These are phyloP conservation scores for Phyllostomus discolor DNA, from an alignment of 2,113 vertebrate genomes.

Conservation along the genomic window DNA sequence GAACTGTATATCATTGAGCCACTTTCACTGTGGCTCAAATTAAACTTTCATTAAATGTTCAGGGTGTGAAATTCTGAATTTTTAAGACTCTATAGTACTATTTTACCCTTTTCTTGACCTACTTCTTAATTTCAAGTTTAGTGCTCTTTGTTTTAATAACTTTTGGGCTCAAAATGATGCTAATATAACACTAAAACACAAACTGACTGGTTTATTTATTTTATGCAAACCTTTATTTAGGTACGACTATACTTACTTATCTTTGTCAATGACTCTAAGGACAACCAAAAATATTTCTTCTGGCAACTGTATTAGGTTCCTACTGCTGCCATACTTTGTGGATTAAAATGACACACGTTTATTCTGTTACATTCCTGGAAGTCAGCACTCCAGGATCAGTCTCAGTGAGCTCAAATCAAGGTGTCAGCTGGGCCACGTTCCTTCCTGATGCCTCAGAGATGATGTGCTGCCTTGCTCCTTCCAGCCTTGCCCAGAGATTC, in stretches of 20 bases:
- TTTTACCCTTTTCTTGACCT: not conserved
- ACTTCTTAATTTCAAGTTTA: not conserved
- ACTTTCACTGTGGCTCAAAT: not conserved
- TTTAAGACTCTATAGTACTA: not conserved
- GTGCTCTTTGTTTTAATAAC: not conserved
- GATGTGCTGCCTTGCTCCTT: not conserved
- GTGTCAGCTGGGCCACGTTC: fast-evolving
- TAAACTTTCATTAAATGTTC: not conserved
- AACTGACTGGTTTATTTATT: not conserved
- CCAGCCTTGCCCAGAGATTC: not conserved
- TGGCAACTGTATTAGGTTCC: not conserved
- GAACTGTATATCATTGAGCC: not conserved
- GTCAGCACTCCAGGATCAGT: not conserved
- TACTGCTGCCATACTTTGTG: not conserved
- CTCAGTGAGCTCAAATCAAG: not conserved
- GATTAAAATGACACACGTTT: not conserved
- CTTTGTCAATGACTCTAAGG: not conserved
- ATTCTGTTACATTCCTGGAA: not conserved
- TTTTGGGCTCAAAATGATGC: not conserved
- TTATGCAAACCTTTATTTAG: not conserved
- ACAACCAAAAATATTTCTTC: not conserved
- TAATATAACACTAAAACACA: not conserved
- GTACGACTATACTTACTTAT: not conserved
- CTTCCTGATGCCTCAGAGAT: not conserved
- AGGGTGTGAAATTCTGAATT: not conserved